These are phyloP conservation scores for Cremastinae sp. DNA, from an alignment of 2,888 invertebrate species.

Conservation along the genomic window DNA sequence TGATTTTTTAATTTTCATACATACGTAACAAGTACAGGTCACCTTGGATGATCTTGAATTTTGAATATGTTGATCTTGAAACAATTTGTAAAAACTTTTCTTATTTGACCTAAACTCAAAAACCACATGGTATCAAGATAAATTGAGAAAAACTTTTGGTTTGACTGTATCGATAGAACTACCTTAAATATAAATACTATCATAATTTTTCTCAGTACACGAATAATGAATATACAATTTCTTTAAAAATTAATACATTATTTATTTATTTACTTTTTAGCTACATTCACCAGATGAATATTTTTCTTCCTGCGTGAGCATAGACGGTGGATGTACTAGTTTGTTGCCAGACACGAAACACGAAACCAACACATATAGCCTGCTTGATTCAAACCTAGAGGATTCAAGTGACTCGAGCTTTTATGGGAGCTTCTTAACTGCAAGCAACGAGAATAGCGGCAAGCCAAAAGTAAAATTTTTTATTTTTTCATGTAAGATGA, in stretches of 20 bases:
- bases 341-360: constrained; percentile 58
- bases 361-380: constrained; percentile 52
- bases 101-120: too few relatives aligned
- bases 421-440: constrained; percentile 76
- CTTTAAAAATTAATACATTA: background rate
- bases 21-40: too few relatives aligned
- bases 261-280: constrained; percentile 59
- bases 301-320: constrained; percentile 72
- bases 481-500: too few relatives aligned
- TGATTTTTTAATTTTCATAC: too few relatives aligned
- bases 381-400: constrained; percentile 68
- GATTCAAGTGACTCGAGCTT: constrained; percentile 77
- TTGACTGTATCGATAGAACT: too few relatives aligned
- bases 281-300: constrained; percentile 68
- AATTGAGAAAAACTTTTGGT: too few relatives aligned
- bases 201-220: too few relatives aligned
- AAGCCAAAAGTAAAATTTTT: constrained; percentile 66
- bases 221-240: background rate
- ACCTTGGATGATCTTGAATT: too few relatives aligned
- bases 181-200: too few relatives aligned
- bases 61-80: too few relatives aligned
- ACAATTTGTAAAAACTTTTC: too few relatives aligned
- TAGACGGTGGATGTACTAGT: constrained; percentile 70
- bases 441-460: constrained; percentile 72
- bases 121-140: too few relatives aligned